These are phyloP conservation scores for Mustela nigripes DNA, from an alignment of 2,113 vertebrate species.

Conservation along the genomic window DNA sequence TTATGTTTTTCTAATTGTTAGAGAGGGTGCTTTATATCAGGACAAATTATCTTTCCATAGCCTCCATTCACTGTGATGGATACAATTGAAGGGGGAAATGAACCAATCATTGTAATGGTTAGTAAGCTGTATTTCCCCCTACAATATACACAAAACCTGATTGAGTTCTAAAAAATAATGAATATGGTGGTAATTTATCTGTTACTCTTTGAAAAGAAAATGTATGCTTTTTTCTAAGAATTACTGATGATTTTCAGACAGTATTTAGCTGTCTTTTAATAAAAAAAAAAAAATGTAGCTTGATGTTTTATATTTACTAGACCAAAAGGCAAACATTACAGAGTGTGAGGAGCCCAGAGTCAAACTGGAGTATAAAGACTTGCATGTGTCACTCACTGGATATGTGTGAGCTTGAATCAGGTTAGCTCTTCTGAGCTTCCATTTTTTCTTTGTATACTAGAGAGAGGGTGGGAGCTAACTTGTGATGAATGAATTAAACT, in stretches of 20 bases:
- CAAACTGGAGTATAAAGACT: background rate
- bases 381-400: background rate
- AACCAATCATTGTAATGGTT: background rate
- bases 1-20: slow-evolving; percentile 52
- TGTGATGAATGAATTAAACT: background rate
- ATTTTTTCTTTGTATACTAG: background rate
- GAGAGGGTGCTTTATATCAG: background rate
- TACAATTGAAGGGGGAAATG: background rate
- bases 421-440: background rate
- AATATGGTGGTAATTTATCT: background rate
- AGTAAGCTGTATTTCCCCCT: background rate
- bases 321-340: background rate
- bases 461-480: background rate
- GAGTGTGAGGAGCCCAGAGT: background rate
- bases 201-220: slow-evolving; percentile 27
- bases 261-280: background rate
- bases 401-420: background rate
- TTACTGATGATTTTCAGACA: background rate
- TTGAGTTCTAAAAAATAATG: slow-evolving; percentile 25
- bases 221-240: background rate
- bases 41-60: slow-evolving; percentile 26
- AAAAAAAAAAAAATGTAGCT: background rate
- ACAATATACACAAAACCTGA: background rate
- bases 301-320: background rate
- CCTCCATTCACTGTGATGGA: background rate